phyloP scores from a whole-genome alignment of 2,888 invertebrate genomes.

The Coecobrya sp. region DNA sequence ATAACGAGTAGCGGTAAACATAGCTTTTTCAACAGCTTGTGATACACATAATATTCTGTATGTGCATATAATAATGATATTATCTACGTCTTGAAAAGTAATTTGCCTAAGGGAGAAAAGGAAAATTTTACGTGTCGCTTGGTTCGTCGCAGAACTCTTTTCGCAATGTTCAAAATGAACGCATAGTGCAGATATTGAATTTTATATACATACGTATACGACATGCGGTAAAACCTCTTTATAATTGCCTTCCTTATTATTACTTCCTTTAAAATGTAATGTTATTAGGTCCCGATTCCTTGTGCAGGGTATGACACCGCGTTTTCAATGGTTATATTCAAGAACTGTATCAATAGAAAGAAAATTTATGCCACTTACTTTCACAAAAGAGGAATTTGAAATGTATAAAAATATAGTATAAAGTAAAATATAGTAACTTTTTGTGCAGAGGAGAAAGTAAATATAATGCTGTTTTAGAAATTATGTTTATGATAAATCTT shows the following conservation, averaged over 20 bases:
- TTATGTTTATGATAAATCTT: too few relatives aligned
- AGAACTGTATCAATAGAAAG: too few relatives aligned
- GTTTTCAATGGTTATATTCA: too few relatives aligned
- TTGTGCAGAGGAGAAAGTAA: too few relatives aligned
- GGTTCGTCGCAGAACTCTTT: not conserved
- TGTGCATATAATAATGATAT: not conserved
- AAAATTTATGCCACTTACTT: too few relatives aligned
- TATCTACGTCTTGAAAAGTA: conserved; percentile 7
- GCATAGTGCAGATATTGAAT: not conserved
- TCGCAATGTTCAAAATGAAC: not conserved
- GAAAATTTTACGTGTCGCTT: conserved; percentile 27
- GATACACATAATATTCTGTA: not conserved
- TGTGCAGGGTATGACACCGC: too few relatives aligned
- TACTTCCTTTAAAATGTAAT: not conserved
- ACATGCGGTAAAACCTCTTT: not conserved
- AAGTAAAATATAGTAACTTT: too few relatives aligned
- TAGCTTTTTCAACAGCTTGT: not conserved
- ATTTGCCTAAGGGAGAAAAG: conserved; percentile 32
- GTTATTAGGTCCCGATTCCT: too few relatives aligned
- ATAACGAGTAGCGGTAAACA: not conserved
- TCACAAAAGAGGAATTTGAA: too few relatives aligned
- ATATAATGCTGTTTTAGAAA: too few relatives aligned
- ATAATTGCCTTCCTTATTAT: not conserved
- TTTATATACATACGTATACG: not conserved
- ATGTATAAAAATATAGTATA: too few relatives aligned